Conservation (phyloP, 2,797 vertebrate species). For the Enteromius afrohamiltoni region DNA sequence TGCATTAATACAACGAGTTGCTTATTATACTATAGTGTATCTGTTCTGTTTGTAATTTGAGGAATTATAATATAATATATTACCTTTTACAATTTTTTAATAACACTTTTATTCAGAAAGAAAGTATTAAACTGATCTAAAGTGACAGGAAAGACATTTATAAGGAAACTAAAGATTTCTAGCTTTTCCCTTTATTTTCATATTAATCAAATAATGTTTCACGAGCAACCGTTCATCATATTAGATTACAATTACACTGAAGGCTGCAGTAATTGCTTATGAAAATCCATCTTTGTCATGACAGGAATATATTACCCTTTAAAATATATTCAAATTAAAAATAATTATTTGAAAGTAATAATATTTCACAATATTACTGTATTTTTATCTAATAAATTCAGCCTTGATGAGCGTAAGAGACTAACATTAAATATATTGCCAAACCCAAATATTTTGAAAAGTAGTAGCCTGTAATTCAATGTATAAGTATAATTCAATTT, state of each 20-base stretch:
- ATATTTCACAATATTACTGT: not conserved
- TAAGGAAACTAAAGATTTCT: not conserved
- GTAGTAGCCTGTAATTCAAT: not conserved
- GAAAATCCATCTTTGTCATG: not conserved
- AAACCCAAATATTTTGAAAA: not conserved
- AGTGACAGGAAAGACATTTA: not conserved
- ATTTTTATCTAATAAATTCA: not conserved
- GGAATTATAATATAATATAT: not conserved
- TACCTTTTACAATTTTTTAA: not conserved
- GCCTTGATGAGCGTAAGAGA: not conserved
- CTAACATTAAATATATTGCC: not conserved
- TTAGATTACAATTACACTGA: not conserved
- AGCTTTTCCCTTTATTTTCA: not conserved
- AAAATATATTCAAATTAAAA: not conserved
- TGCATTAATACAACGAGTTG: not conserved
- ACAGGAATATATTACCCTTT: not conserved
- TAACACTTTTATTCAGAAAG: not conserved
- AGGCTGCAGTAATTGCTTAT: not conserved
- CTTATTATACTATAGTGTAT: not conserved
- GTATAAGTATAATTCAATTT: not conserved
- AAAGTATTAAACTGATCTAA: not conserved
- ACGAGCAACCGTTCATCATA: not conserved
- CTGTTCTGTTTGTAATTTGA: not conserved
- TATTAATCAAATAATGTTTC: not conserved
- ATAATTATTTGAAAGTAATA: not conserved